Base-by-base conservation (phyloP, 2,113 vertebrate genomes). In the Anser cygnoides region DNA sequence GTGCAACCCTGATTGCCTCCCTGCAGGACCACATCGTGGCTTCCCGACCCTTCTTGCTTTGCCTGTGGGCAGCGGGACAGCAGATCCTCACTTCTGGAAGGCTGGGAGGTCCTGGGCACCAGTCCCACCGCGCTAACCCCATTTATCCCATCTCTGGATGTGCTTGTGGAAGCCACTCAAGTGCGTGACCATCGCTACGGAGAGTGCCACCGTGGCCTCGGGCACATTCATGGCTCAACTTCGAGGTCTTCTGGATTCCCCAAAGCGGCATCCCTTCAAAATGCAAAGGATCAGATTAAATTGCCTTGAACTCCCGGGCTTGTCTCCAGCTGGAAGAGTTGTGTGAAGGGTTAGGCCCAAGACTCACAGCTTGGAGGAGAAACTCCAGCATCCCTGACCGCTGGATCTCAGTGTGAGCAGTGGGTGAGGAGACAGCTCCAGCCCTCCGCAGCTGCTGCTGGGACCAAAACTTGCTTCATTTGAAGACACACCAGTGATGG, bases 11-110 rank as follows among this genome's bases (percentile, higher is more conserved):
- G 13, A 89, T 39, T 70, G 22, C 13, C 17, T 52, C 26, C 26
- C 26, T 11, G 1, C 6, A 55, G 54, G 5, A 11, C 22, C 2
- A 1, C 21, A n/a, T 12, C 9, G 0, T 15, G 35, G 21, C 26
- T 93, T 14, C 12, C 18, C 4, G 2, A 31, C 20, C 29, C 22
- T 79, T 72, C 41, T 67, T 59, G 13, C 52, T 72, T 54, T 33
- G 9, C 26, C 55, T 14, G 4, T 37, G 18, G 49, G 35, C 37
- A 58, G 43, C 0, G 0, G 4, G 20, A 39, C 19, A 83, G 62
- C 37, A 68, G 35, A 57, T 75, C 39, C 28, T 61, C 21, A 1
- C 25, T 72, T 87, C n/a, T 46, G 0, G 55, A 57, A 26, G 22
- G 13, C 21, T 37, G 39, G 26, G 46, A 49, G 31, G 13, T 35